Conservation (phyloP, 2,113 vertebrate genomes). For the Ptychochromis oligacanthus region DNA sequence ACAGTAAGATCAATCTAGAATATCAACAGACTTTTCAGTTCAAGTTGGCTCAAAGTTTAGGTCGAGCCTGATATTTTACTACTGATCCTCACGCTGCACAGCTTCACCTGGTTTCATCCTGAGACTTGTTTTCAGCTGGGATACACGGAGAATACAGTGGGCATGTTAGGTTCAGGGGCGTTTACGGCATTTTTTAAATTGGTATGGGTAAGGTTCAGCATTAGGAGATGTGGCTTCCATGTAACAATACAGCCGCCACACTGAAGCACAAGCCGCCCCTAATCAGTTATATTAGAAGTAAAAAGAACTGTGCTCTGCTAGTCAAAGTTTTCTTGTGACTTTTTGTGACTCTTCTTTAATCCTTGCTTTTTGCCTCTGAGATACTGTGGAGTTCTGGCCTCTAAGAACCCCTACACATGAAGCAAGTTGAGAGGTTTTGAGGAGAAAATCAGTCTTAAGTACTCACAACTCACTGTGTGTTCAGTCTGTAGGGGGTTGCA, state of each 20-base stretch:
- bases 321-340: not conserved
- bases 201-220: not conserved
- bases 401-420: not conserved
- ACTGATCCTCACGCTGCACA: not conserved
- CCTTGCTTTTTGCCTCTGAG: not conserved
- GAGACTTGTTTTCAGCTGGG: conserved; percentile 1
- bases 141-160: not conserved
- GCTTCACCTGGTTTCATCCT: not conserved
- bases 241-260: too few relatives aligned
- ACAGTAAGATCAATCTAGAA: not conserved
- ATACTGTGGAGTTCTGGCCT: not conserved
- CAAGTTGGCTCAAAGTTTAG: not conserved
- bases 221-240: not conserved
- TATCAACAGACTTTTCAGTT: not conserved
- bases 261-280: not conserved
- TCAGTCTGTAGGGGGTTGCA: not conserved
- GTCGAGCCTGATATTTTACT: not conserved
- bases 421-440: not conserved
- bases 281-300: not conserved
- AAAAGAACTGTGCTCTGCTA: not conserved
- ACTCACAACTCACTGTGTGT: not conserved
- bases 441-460: not conserved
- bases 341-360: not conserved
- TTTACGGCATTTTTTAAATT: not conserved
- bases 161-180: not conserved